phyloP scores from a whole-genome alignment of 2,888 invertebrate species.

The Agrotis clavis region DNA sequence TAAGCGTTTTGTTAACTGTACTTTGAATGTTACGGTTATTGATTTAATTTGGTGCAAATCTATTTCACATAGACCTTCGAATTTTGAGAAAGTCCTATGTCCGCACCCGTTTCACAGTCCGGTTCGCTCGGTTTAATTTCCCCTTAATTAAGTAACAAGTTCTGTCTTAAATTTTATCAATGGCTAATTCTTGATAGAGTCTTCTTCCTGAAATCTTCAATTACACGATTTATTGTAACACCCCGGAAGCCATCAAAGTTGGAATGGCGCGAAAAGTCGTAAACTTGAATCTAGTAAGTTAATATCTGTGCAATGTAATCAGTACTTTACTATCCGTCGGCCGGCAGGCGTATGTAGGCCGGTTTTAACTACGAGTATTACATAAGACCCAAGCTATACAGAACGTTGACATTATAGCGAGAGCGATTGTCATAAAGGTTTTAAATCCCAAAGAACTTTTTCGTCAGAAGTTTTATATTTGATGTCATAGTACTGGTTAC shows the following conservation, averaged over 20 bases:
- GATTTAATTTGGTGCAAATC: too few relatives aligned
- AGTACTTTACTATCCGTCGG: constrained; percentile 16
- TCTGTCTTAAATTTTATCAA: neutral
- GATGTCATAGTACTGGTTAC: neutral
- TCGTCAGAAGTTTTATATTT: too few relatives aligned
- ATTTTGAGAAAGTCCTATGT: too few relatives aligned
- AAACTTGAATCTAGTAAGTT: constrained; percentile 49
- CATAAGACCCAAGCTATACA: neutral
- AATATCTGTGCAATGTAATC: constrained; percentile 51
- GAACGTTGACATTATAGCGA: neutral
- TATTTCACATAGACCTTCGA: too few relatives aligned
- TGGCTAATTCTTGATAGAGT: neutral
- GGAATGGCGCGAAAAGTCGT: constrained; percentile 21
- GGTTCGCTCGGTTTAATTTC: too few relatives aligned
- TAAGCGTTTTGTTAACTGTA: neutral
- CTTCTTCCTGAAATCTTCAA: constrained; percentile 9
- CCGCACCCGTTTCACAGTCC: too few relatives aligned
- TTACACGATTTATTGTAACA: constrained; percentile 7
- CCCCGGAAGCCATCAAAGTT: constrained; percentile 32
- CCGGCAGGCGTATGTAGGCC: constrained; percentile 3
- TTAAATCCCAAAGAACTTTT: too few relatives aligned
- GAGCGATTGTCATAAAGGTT: neutral
- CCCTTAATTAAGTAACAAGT: too few relatives aligned
- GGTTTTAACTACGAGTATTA: neutral
- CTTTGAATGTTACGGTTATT: too few relatives aligned